Conservation (phyloP, 2,797 vertebrate species). For the Myotis findleyi region DNA sequence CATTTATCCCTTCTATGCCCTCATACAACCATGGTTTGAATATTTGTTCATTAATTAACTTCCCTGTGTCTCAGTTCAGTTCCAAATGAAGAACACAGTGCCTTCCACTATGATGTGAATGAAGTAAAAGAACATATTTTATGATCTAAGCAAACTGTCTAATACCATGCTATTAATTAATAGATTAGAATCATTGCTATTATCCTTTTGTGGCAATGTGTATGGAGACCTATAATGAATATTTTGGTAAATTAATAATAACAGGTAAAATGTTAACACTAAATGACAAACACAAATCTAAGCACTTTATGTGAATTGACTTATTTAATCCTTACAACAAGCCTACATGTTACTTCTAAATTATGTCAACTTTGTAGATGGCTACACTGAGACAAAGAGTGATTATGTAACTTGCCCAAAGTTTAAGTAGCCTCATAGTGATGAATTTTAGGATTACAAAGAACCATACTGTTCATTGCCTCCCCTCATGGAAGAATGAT, state of each 20-base stretch:
- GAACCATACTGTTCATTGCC: neutral
- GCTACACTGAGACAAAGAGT: neutral
- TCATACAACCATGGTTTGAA: neutral
- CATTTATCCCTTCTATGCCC: no score
- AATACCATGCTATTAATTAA: conserved; percentile 18
- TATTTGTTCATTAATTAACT: conserved; percentile 30
- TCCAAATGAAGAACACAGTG: neutral
- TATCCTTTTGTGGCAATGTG: neutral
- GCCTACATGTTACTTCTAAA: neutral
- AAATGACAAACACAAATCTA: neutral
- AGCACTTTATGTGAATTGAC: neutral
- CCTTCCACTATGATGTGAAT: neutral
- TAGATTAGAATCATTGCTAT: conserved; percentile 11
- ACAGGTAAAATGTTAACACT: neutral
- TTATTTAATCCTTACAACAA: neutral
- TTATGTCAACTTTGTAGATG: neutral
- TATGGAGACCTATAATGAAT: neutral
- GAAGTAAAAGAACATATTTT: conserved; percentile 12
- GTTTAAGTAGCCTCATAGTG: neutral
- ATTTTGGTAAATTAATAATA: neutral
- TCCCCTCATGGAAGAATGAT: neutral
- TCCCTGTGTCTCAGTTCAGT: neutral
- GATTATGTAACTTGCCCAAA: neutral
- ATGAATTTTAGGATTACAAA: neutral
- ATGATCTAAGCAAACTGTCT: neutral